These are phyloP conservation scores for Acanthurus lineatus DNA, from an alignment of 2,797 vertebrate genomes.

Conservation along the genomic window DNA sequence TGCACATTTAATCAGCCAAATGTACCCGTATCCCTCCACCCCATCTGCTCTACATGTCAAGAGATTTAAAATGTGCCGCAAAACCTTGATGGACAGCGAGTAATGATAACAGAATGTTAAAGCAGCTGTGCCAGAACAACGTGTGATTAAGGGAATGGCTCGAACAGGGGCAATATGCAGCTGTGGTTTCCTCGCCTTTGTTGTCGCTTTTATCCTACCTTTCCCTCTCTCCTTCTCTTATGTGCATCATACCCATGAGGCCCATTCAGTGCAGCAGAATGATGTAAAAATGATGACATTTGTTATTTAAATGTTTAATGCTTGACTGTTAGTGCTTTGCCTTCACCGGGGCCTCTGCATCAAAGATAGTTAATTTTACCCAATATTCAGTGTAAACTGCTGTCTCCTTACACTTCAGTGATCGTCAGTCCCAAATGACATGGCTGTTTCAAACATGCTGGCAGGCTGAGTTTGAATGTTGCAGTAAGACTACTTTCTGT, in stretches of 20 bases:
- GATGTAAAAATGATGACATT: conserved; percentile 54
- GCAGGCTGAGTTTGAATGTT: conserved; percentile 3
- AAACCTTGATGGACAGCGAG: conserved; percentile 67
- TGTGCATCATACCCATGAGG: conserved; percentile 49
- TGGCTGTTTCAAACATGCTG: conserved; percentile 13
- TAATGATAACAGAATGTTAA: conserved; percentile 69
- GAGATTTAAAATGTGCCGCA: conserved; percentile 58
- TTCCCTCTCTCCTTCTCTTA: conserved; percentile 36
- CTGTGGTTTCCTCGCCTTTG: conserved; percentile 27
- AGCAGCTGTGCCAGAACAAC: conserved; percentile 66
- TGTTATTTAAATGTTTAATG: conserved; percentile 58
- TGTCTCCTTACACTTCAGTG: conserved; percentile 22
- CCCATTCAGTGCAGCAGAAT: conserved; percentile 40
- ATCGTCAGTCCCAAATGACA: neutral
- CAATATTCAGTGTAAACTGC: conserved; percentile 35
- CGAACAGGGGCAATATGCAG: conserved; percentile 49
- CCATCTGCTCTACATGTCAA: conserved; percentile 67
- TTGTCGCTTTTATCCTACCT: conserved; percentile 38
- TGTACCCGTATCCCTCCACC: conserved; percentile 46
- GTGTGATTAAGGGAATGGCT: conserved; percentile 55
- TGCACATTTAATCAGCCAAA: conserved; percentile 69
- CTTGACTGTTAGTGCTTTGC: conserved; percentile 26
- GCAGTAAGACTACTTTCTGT: neutral
- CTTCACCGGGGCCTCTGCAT: conserved; percentile 34
- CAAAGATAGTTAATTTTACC: conserved; percentile 35